Evolutionary conservation across 2,888 invertebrate species (phyloP).

Genomic region (Pseudococcus jackbeardsleyi): DNA sequence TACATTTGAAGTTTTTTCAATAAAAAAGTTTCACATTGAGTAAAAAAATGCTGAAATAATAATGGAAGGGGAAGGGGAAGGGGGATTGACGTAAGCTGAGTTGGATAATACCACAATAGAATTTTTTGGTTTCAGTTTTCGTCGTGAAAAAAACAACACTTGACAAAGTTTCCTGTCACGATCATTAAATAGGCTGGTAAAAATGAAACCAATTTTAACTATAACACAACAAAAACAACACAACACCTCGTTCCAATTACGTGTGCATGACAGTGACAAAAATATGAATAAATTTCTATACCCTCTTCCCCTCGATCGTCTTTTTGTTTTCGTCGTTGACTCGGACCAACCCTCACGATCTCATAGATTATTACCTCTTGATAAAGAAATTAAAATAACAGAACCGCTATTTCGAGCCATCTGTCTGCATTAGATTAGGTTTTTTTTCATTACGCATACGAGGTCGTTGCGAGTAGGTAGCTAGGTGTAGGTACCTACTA

Average conservation of each 20-base stretch:
- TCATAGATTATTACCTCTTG: neutral
- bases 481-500: neutral
- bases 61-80: too few relatives aligned
- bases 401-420: neutral
- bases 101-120: too few relatives aligned
- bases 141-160: too few relatives aligned
- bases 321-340: neutral
- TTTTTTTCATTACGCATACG: conserved; percentile 1
- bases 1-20: too few relatives aligned
- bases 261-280: neutral
- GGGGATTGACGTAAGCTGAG: too few relatives aligned
- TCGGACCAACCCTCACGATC: neutral
- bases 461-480: neutral
- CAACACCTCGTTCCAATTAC: neutral
- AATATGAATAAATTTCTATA: neutral
- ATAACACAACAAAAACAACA: neutral
- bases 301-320: neutral
- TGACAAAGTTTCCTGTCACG: too few relatives aligned
- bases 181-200: too few relatives aligned
- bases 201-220: neutral
- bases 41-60: too few relatives aligned
- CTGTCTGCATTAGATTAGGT: conserved; percentile 3
- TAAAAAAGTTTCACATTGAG: too few relatives aligned
- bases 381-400: conserved; percentile 10
- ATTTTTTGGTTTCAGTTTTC: too few relatives aligned